Conservation (phyloP, 2,888 invertebrate genomes). For the Aspidapion aeneum region DNA sequence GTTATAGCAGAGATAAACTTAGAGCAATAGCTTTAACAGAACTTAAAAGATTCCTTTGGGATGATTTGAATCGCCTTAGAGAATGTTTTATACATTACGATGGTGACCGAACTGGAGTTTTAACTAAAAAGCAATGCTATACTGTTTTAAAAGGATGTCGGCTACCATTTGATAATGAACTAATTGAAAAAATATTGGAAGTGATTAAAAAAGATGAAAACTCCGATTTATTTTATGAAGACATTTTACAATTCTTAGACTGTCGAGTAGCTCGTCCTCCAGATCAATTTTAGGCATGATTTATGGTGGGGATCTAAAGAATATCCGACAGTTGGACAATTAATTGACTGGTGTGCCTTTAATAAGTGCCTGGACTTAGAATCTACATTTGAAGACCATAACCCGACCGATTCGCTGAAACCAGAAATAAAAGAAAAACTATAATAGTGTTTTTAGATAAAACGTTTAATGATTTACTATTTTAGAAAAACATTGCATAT, state of each 20-base stretch:
- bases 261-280: no score
- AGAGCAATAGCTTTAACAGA: constrained; percentile 71
- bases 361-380: constrained; percentile 49
- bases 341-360: constrained; percentile 52
- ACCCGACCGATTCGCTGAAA: no score
- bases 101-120: constrained; percentile 53
- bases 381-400: constrained; percentile 41
- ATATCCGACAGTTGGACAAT: constrained; percentile 44
- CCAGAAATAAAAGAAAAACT: no score
- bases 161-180: constrained; percentile 63
- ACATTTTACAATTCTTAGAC: no score
- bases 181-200: constrained; percentile 66
- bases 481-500: no score
- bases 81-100: constrained; percentile 60
- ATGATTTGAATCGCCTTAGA: constrained; percentile 59
- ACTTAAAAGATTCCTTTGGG: constrained; percentile 69
- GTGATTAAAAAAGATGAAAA: constrained; percentile 57
- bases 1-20: constrained; percentile 48
- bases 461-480: no score
- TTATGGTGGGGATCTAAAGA: constrained; percentile 50
- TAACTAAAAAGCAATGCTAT: constrained; percentile 58
- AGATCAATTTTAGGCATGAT: constrained; percentile 47
- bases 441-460: no score
- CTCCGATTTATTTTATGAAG: not conserved
- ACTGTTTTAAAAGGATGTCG: constrained; percentile 65